Base-by-base conservation (phyloP, 2,113 vertebrate species). In the Phaetusa simplex region DNA sequence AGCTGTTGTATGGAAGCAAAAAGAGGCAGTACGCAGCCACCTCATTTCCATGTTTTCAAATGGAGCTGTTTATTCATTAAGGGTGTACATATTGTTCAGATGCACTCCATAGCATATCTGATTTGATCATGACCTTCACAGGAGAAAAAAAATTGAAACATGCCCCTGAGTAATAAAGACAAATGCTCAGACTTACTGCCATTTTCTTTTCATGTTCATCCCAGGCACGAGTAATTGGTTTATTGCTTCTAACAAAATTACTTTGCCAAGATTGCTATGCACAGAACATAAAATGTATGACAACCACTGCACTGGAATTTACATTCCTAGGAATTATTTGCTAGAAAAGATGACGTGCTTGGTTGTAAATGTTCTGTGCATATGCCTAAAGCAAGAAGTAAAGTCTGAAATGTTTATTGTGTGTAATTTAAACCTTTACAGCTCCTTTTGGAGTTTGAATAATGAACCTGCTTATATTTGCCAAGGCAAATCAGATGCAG, bases 401-500 rank as follows among this genome's bases (percentile, higher is more conserved):
- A 95, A 84, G 30, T 59, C 67, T 40, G 58, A 79, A 95, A 66
- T 81, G 29, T 89, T 82, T 73, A 70, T 58, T 52, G 38, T 43
- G 40, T 20, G 20, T 74, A 56, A 82, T 82, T 87, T 92, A 92
- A 95, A 80, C 42, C 65, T 82, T 72, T 91, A 73, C 18, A 47
- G 24, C 11, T 70, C 23, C 14, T 67, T 73, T 36, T 78, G 59
- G 78, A 77, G 52, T 45, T 36, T 74, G 79, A 96, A 78, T 53
- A 84, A 66, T 40, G 66, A 74, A 55, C n/a, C n/a, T 66, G 24
- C 16, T 87, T 73, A 5, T 61, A 96, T 96, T 97, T 98, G 98
- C 98, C 98, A 98, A 97, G 99, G 98, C 59, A 99, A 98, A 66
- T 99, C 98, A 22, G 99, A 99, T 53, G 98, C 96, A 15, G 98